Conservation (phyloP, 2,113 vertebrate species). For the Muscicapa adusta region DNA sequence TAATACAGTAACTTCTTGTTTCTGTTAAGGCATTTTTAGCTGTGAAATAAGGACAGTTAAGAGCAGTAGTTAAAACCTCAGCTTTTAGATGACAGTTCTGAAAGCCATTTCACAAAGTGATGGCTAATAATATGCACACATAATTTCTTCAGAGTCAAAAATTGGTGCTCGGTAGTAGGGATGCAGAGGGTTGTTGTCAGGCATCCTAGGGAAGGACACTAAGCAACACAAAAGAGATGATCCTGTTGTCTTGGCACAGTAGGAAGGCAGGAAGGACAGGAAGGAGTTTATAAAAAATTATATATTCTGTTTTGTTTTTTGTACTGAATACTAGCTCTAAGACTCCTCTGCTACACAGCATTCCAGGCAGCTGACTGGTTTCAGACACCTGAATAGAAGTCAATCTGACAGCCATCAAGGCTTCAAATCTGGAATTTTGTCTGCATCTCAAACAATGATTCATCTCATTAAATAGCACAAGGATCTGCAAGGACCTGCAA, state of each 20-base stretch:
- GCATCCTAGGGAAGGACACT: background rate
- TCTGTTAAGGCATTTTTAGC: constrained; percentile 3
- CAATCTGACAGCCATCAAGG: background rate
- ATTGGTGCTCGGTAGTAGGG: background rate
- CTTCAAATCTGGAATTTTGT: background rate
- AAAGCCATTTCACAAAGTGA: background rate
- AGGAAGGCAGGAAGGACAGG: no score
- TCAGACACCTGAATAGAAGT: background rate
- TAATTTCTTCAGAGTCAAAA: background rate
- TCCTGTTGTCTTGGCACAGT: background rate
- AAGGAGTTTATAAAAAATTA: background rate
- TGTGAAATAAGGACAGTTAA: background rate
- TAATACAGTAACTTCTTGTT: constrained; percentile 5
- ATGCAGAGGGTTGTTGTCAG: background rate
- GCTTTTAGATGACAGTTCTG: background rate
- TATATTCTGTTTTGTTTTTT: background rate
- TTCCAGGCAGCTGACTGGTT: background rate
- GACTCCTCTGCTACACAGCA: background rate
- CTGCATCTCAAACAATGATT: background rate
- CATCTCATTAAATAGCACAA: background rate
- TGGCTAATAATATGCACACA: background rate
- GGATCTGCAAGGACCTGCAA: background rate
- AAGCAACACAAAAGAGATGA: background rate
- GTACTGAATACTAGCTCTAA: background rate
- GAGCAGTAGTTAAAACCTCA: background rate